A percentile compares a stretch with the other conserved stretches of the same genome.
Conservation (phyloP, 2,113 vertebrate genomes). For the Nycticorax nycticorax region DNA sequence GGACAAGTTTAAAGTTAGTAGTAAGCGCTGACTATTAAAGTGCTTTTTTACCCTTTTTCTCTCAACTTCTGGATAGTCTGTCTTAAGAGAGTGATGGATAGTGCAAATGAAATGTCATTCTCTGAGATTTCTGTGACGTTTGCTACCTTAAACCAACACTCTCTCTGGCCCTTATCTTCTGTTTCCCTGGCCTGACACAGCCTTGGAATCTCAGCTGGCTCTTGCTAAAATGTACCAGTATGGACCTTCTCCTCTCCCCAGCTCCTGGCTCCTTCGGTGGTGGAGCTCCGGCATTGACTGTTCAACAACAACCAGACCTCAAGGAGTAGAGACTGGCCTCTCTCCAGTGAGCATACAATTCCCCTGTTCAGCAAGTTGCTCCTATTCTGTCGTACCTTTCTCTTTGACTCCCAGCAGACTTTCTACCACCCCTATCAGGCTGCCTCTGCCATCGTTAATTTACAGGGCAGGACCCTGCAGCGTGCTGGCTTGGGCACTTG, state of each 20-base stretch:
- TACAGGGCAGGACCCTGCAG: background rate
- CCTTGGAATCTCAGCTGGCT: background rate
- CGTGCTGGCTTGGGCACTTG: background rate
- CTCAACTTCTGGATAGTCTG: background rate
- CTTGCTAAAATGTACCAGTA: background rate
- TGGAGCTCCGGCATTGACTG: background rate
- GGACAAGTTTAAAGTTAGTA: background rate
- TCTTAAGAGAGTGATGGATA: background rate
- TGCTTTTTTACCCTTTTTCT: background rate
- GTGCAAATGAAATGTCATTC: background rate
- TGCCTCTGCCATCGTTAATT: background rate
- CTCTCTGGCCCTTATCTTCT: background rate
- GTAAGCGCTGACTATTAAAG: background rate
- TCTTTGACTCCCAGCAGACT: background rate
- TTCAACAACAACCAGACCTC: background rate
- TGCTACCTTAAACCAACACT: background rate
- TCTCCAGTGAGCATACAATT: fast-evolving
- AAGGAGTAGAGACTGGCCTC: background rate
- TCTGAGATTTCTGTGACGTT: background rate
- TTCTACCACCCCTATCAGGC: background rate
- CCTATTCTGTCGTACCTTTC: background rate
- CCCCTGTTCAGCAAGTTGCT: background rate
- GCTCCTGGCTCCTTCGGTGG: background rate
- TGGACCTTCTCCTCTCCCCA: background rate
- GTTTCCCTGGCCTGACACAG: background rate